Evolutionary conservation across 2,113 vertebrate species (phyloP).

Genomic region (Gnathonemus echidnorhynchus): DNA sequence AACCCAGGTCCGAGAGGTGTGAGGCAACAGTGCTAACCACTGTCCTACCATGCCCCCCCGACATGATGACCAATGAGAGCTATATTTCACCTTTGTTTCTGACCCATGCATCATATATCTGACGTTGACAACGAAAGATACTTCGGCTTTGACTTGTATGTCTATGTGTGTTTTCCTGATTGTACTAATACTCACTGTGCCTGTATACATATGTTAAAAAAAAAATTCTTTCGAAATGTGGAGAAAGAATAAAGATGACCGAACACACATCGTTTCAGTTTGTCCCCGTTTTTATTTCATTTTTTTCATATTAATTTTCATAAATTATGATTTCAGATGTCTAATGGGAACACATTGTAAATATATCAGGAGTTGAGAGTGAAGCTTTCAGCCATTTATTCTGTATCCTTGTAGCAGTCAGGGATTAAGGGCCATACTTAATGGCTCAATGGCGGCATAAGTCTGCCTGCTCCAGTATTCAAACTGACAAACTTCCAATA

Average conservation of each 20-base stretch:
- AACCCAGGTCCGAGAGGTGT: neutral
- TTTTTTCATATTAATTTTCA: neutral
- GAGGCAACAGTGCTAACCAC: neutral
- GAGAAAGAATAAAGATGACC: neutral
- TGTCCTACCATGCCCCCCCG: neutral
- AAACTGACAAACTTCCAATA: neutral
- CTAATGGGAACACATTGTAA: neutral
- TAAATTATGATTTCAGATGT: neutral
- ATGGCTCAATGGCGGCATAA: neutral
- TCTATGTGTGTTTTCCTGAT: neutral
- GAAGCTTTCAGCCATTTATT: neutral
- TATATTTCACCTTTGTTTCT: neutral
- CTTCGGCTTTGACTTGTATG: neutral
- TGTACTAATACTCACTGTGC: neutral
- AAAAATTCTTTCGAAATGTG: neutral
- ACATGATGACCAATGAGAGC: neutral
- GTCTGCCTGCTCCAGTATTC: neutral
- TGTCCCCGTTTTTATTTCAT: neutral
- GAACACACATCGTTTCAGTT: neutral
- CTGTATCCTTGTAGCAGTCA: neutral
- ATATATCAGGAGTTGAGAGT: neutral
- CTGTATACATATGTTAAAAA: neutral
- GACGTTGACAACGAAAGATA: neutral
- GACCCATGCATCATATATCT: neutral
- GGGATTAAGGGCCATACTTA: neutral